Evolutionary conservation across 2,888 invertebrate species (phyloP), one percentile per base, ranked within the genome.

Genomic region (Drosophila mettleri): DNA sequence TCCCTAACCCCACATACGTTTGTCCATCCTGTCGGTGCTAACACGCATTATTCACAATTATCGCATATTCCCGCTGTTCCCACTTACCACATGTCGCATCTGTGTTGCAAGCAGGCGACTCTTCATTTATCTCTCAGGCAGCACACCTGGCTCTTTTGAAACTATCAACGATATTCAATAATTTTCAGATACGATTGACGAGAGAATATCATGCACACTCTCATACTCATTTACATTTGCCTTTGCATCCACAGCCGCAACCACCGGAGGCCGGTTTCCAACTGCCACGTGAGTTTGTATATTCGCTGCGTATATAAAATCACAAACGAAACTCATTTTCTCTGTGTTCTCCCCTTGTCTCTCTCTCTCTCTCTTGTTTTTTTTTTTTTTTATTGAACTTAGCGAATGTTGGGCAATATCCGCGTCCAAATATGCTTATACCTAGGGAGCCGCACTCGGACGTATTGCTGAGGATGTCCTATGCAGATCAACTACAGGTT

Each of bases 181-280:
- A 89, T 84, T 92, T 92, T 91, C 92, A 96, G 98, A 85, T 98
- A 91, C 98, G 98, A 94, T 97, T 98, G 97, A 97, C 97, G 86
- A 97, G 97, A 91, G 97, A 97, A 93, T 97, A 96, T 93, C 97
- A 97, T 93, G 97, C 97, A 90, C 97, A 98, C 93, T 97, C 97
- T 83, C 97, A 98, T 93, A 97, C 97, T 83, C 97, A 97, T 93
- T 97, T 97, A 87, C 97, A 97, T 93, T 96, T 97, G 81, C 97
- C 97, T 93, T 96, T 97, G 90, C 97, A 98, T 93, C 96, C 97
- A 89, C 94, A 93, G 92, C 94, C 87, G 91, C 90, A 94, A 92
- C 96, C 95, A 92, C 96, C 95, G 92, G 96, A 96, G 92, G 93
- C 94, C 79, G 93, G 94, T 89, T 94, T 94, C 91, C 94, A 94